A percentile compares a stretch with the other conserved stretches of the same genome.
Evolutionary conservation across 2,888 invertebrate species (phyloP).

Genomic region (Helicoverpa assulta): DNA sequence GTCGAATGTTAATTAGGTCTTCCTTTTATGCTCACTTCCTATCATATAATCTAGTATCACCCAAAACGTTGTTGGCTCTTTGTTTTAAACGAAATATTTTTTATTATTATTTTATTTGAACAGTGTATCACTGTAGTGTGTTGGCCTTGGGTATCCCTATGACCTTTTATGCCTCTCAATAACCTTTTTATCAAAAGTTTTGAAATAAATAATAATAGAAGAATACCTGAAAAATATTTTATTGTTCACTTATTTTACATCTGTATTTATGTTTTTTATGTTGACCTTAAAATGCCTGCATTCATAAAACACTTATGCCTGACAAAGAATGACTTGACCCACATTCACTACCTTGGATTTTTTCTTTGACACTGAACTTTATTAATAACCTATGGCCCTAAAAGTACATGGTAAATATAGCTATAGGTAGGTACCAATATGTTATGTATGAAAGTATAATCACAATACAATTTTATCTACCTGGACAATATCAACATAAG

Average conservation of each 20-base stretch:
- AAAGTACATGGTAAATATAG: constrained; percentile 1
- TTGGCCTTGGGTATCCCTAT: constrained; percentile 4
- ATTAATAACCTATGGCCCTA: constrained; percentile 38
- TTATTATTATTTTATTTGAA: constrained; percentile 1
- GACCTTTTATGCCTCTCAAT: neutral
- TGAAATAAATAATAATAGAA: neutral
- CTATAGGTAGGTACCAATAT: constrained; percentile 3
- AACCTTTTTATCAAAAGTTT: neutral
- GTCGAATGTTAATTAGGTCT: constrained; percentile 87
- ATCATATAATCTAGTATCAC: constrained; percentile 69
- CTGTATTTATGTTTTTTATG: constrained; percentile 57
- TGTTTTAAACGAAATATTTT: constrained; percentile 43
- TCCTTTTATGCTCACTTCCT: constrained; percentile 85
- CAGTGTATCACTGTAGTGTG: neutral
- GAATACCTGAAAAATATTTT: neutral
- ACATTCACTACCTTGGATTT: constrained; percentile 70
- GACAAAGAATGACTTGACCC: constrained; percentile 75
- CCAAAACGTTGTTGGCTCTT: constrained; percentile 50
- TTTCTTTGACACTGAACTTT: constrained; percentile 65
- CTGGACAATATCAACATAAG: constrained; percentile 38
- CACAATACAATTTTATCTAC: constrained; percentile 7
- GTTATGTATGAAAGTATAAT: constrained; percentile 9
- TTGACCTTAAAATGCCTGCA: constrained; percentile 72
- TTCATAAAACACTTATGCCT: constrained; percentile 67
- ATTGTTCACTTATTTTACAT: constrained; percentile 18